A percentile compares a stretch with the other conserved stretches of the same genome.
Evolutionary conservation across 2,888 invertebrate genomes (phyloP).

Genomic region (Xestia c-nigrum): DNA sequence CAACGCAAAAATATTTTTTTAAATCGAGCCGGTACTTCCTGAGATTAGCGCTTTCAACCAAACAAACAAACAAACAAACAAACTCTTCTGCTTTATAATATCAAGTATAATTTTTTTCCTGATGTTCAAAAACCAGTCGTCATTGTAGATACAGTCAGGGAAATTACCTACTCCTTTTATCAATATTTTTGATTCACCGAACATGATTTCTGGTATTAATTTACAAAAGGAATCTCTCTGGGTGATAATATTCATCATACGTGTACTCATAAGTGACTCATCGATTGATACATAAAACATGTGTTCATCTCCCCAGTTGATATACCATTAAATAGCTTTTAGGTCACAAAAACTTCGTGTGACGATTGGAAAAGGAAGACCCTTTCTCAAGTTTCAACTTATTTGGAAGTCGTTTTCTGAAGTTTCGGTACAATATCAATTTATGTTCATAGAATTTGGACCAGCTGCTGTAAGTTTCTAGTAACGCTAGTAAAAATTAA

Average conservation of each 20-base stretch:
- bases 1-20: too few species aligned
- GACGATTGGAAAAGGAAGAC: slow-evolving; percentile 39
- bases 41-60: too few species aligned
- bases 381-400: slow-evolving; percentile 37
- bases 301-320: slow-evolving; percentile 35
- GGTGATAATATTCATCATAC: slow-evolving; percentile 1
- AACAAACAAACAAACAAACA: too few species aligned
- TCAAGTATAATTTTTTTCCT: too few species aligned
- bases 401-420: slow-evolving; percentile 9
- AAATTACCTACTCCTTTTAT: background rate
- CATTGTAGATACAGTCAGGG: background rate
- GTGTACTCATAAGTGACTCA: slow-evolving; percentile 23
- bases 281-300: slow-evolving; percentile 24
- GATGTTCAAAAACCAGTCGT: background rate
- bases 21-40: too few species aligned
- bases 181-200: background rate
- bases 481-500: too few species aligned
- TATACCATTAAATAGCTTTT: slow-evolving; percentile 46
- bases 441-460: background rate
- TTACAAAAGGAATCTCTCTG: background rate
- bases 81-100: too few species aligned
- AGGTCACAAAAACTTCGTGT: slow-evolving; percentile 38
- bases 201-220: background rate
- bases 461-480: background rate
- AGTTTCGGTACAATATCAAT: background rate